Percentiles rank a stretch among this genome's conserved stretches.
Evolutionary conservation across 2,797 vertebrate species (phyloP).

Genomic region (Scyliorhinus canicula): DNA sequence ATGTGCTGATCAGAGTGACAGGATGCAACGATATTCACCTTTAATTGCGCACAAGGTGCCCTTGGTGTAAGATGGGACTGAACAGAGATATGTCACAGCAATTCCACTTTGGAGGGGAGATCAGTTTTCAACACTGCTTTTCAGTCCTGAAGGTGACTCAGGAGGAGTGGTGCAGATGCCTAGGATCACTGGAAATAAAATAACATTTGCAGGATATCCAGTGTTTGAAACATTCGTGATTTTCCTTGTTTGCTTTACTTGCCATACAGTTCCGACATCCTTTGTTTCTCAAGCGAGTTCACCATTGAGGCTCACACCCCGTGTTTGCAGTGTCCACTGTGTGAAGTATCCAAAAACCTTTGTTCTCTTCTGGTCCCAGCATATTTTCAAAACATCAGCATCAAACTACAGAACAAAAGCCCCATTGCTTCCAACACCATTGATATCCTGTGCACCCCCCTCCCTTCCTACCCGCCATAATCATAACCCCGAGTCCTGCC

Average conservation of each 20-base stretch:
- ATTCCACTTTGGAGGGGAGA: background rate
- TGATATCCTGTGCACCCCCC: background rate
- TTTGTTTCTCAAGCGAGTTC: background rate
- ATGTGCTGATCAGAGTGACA: background rate
- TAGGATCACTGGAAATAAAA: background rate
- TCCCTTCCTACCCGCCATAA: too few relatives aligned
- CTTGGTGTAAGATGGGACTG: background rate
- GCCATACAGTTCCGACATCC: background rate
- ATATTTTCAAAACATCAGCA: background rate
- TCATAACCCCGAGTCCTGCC: too few relatives aligned
- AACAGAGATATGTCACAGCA: background rate
- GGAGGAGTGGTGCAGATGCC: background rate
- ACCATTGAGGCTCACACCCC: background rate
- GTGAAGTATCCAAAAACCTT: background rate
- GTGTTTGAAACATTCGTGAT: background rate
- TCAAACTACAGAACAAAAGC: background rate
- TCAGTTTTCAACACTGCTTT: background rate
- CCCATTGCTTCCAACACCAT: background rate
- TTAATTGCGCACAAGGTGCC: background rate
- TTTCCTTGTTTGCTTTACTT: background rate
- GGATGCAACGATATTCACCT: background rate
- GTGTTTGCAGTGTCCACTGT: background rate
- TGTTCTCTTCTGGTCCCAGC: background rate
- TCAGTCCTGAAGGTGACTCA: background rate
- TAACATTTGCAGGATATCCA: background rate